Conservation (phyloP, 2,797 vertebrate species). For the Sorex maritimensis region DNA sequence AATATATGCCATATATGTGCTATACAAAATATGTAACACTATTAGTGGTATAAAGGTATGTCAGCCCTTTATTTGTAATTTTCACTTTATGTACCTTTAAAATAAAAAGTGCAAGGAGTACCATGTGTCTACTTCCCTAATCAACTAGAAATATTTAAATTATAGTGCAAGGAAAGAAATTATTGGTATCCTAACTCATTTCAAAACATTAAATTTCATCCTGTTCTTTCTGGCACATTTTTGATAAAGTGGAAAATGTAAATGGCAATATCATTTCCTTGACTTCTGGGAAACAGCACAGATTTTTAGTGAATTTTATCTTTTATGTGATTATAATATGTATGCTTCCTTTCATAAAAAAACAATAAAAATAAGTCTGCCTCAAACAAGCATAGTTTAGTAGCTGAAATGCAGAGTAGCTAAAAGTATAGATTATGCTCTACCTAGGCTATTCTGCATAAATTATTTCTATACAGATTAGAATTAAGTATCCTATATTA, state of each 20-base stretch:
- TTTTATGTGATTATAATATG: conserved; percentile 12
- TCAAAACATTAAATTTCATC: conserved; percentile 2
- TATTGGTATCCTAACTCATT: neutral
- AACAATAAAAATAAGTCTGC: neutral
- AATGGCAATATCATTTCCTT: neutral
- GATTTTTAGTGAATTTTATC: neutral
- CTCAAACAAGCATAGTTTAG: neutral
- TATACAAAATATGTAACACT: neutral
- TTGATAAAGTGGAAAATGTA: conserved; percentile 3
- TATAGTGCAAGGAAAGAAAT: conserved; percentile 2
- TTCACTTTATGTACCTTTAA: neutral
- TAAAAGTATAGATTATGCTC: neutral
- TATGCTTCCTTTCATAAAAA: neutral
- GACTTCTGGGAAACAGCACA: conserved; percentile 5
- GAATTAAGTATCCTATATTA: neutral
- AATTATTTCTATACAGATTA: neutral
- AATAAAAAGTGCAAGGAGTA: neutral
- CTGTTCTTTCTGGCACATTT: neutral
- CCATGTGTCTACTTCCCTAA: neutral
- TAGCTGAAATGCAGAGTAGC: neutral
- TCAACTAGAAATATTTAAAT: conserved; percentile 27
- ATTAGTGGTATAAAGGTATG: neutral
- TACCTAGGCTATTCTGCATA: neutral
- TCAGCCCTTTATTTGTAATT: neutral
- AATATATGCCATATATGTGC: neutral